phyloP scores from a whole-genome alignment of 2,888 invertebrate genomes.

The Opisthograptis luteolata region DNA sequence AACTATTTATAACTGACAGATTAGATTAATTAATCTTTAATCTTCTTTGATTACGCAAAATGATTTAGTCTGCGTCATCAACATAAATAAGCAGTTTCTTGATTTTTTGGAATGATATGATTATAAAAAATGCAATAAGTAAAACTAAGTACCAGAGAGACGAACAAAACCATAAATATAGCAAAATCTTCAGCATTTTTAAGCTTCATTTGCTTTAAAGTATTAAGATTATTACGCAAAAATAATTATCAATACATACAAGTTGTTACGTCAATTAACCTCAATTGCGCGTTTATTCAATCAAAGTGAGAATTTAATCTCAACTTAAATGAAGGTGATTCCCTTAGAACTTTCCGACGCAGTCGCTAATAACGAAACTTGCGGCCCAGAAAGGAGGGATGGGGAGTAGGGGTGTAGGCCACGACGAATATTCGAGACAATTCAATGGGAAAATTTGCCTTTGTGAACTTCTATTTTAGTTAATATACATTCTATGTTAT shows the following conservation, averaged over 20 bases:
- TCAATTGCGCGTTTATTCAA: conserved; percentile 54
- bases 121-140: no score
- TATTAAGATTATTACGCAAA: no score
- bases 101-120: no score
- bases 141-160: no score
- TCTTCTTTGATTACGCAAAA: background rate
- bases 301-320: conserved; percentile 76
- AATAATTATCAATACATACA: background rate
- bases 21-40: background rate
- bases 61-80: no score
- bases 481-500: conserved; percentile 59
- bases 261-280: conserved; percentile 1
- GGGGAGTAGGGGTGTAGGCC: conserved; percentile 38
- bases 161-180: no score
- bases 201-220: no score
- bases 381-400: conserved; percentile 50
- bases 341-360: conserved; percentile 76
- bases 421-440: conserved; percentile 70
- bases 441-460: conserved; percentile 79
- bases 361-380: conserved; percentile 82
- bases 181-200: no score
- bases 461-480: conserved; percentile 70
- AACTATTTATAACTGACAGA: conserved; percentile 1
- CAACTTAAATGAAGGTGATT: conserved; percentile 81
- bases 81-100: background rate